Evolutionary conservation across 2,113 vertebrate genomes (phyloP).

Genomic region (Propithecus coquereli): DNA sequence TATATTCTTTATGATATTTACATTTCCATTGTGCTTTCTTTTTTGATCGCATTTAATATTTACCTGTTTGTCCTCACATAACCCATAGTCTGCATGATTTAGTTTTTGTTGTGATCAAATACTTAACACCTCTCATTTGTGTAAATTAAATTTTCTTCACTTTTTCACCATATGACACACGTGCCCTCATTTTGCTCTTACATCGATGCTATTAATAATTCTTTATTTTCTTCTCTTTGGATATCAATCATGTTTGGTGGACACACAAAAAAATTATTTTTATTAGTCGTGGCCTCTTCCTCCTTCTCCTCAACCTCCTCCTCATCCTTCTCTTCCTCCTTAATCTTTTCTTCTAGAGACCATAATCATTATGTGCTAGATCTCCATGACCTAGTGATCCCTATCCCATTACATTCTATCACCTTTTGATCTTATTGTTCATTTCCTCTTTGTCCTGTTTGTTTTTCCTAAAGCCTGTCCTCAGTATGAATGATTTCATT

Average conservation of each 20-base stretch:
- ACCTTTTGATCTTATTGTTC: background rate
- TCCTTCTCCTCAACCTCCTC: background rate
- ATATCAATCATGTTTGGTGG: background rate
- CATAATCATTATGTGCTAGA: background rate
- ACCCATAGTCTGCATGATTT: background rate
- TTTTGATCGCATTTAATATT: background rate
- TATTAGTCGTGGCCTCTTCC: rapidly evolving
- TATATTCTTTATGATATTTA: background rate
- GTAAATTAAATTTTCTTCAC: background rate
- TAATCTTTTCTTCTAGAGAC: background rate
- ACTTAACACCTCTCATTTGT: background rate
- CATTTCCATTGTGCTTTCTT: background rate
- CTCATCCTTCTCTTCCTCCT: background rate
- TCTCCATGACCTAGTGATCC: background rate
- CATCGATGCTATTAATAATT: background rate
- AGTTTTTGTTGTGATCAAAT: background rate
- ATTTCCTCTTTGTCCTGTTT: background rate
- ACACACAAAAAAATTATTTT: background rate
- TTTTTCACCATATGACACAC: background rate
- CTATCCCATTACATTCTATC: background rate
- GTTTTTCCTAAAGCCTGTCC: background rate
- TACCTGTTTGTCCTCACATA: background rate
- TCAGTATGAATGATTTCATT: background rate
- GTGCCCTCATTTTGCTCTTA: background rate
- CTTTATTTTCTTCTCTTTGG: background rate